phyloP scores from a whole-genome alignment of 2,797 vertebrate genomes.

The Catostomus latipinnis region DNA sequence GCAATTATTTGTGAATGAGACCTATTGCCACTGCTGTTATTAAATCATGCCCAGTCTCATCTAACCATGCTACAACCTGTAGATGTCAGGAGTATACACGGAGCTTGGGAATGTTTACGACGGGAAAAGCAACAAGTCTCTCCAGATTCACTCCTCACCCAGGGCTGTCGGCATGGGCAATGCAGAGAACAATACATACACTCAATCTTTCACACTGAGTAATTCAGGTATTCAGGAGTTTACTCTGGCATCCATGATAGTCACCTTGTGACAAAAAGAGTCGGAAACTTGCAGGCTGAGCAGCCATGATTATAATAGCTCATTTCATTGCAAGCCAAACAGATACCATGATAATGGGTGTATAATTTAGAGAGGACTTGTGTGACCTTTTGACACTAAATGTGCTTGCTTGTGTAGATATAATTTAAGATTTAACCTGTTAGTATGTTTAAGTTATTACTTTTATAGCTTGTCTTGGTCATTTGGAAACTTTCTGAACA shows the following conservation, averaged over 20 bases:
- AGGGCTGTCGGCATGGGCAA: conserved; percentile 75
- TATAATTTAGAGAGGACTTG: background rate
- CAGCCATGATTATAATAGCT: background rate
- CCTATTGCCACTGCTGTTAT: conserved; percentile 42
- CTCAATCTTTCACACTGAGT: conserved; percentile 78
- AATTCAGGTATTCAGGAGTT: conserved; percentile 73
- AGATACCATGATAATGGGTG: conserved; percentile 15
- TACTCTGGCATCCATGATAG: background rate
- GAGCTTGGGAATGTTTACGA: conserved; percentile 89
- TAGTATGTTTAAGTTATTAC: conserved; percentile 18
- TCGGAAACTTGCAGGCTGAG: too few species aligned
- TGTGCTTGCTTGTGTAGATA: conserved; percentile 19
- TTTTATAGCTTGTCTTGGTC: background rate
- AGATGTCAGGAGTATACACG: conserved; percentile 97
- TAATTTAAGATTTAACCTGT: conserved; percentile 15
- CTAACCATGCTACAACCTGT: conserved; percentile 72
- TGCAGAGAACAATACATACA: conserved; percentile 78
- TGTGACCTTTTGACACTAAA: conserved; percentile 17
- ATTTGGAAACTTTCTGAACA: background rate
- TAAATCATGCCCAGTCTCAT: conserved; percentile 68
- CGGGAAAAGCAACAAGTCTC: conserved; percentile 78
- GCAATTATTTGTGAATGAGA: too few species aligned
- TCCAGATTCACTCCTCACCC: conserved; percentile 77
- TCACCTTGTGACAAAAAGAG: background rate
- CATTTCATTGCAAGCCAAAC: background rate